Evolutionary conservation across 2,888 invertebrate species (phyloP), one percentile per base, ranked within the genome.

Genomic region (Ctena decussata): DNA sequence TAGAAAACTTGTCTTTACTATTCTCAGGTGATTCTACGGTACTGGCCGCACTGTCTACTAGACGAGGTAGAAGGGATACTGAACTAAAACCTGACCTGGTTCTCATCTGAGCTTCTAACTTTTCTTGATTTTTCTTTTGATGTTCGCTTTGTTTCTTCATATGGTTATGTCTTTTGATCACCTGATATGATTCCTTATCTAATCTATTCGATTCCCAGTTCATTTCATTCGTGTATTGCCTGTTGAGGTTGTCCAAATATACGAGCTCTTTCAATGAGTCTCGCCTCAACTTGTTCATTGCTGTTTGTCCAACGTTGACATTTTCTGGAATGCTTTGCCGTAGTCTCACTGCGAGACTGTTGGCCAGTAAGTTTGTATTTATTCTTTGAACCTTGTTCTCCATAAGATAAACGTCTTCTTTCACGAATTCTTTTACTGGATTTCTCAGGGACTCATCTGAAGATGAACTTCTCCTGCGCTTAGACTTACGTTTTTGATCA

Each of bases 261-360:
- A 87, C 78, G 49, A 87, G 79, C 57, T 91, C 86, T 81, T 89
- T 90, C 0, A 90, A 77, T 44, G 86, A 87, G 37, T 91, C 90
- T 15, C 91, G 77, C 35, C 85, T 65, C 12, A 90, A 71, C 86
- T 88, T 89, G 35, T 85, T 82, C 77, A 87, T 79, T 18, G 87
- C 70, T 12, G 79, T 70, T 21, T 77, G 71, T 27, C 77, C 69
- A 0, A 81, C 71, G 15, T 85, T 75, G 1, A 84, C 49, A 30
- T 89, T 90, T 0, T 84, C 87, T 12, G 89, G 89, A 1, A 89
- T 70, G 60, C 82, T 84, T 35, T 87, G 78, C 30, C 83, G 82
- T n/a, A 92, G 73, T 32, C 90, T 82, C 21, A 89, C 84, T 8
- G 91, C 80, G 0, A 92, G 80, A 80, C 92, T 92, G 85, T 91